A percentile compares a stretch with the other conserved stretches of the same genome.
Evolutionary conservation across 2,888 invertebrate species (phyloP).

Genomic region (Pyrochroa serraticornis): DNA sequence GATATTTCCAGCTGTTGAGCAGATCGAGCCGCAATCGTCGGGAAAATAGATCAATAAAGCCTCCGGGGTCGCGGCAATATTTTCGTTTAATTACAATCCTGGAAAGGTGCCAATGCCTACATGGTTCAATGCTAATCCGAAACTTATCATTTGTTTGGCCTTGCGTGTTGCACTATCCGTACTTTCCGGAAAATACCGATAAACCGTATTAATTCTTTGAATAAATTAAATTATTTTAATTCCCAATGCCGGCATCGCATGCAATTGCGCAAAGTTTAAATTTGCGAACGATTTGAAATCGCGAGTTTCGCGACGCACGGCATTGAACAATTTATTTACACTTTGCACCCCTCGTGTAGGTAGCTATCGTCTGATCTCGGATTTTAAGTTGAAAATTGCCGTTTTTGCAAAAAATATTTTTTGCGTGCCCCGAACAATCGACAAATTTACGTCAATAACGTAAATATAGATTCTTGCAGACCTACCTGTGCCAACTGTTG

Average conservation of each 20-base stretch:
- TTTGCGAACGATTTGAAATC: not conserved
- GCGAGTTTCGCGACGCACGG: too few relatives aligned
- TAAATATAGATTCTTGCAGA: conserved; percentile 27
- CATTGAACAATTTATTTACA: too few relatives aligned
- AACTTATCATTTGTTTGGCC: conserved; percentile 24
- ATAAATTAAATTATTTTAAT: conserved; percentile 12
- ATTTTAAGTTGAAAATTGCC: too few relatives aligned
- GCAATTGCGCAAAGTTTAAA: not conserved
- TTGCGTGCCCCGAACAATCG: conserved; percentile 14
- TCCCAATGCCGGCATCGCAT: conserved; percentile 9
- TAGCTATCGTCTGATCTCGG: too few relatives aligned
- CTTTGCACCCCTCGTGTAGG: too few relatives aligned
- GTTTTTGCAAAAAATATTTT: conserved; percentile 8
- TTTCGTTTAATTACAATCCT: conserved; percentile 19
- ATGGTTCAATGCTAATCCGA: conserved; percentile 15
- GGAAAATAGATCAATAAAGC: conserved; percentile 5
- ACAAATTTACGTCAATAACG: conserved; percentile 33
- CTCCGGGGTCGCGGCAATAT: not conserved
- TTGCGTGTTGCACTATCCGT: conserved; percentile 19
- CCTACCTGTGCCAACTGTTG: conserved; percentile 30
- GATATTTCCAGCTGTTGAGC: too few relatives aligned
- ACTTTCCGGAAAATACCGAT: conserved; percentile 20
- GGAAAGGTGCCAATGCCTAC: conserved; percentile 22
- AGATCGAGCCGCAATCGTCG: not conserved
- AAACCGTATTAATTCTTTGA: conserved; percentile 20